A percentile compares a stretch with the other conserved stretches of the same genome.
These are phyloP conservation scores for Myiozetetes cayanensis DNA, from an alignment of 2,113 vertebrate species.

Conservation along the genomic window DNA sequence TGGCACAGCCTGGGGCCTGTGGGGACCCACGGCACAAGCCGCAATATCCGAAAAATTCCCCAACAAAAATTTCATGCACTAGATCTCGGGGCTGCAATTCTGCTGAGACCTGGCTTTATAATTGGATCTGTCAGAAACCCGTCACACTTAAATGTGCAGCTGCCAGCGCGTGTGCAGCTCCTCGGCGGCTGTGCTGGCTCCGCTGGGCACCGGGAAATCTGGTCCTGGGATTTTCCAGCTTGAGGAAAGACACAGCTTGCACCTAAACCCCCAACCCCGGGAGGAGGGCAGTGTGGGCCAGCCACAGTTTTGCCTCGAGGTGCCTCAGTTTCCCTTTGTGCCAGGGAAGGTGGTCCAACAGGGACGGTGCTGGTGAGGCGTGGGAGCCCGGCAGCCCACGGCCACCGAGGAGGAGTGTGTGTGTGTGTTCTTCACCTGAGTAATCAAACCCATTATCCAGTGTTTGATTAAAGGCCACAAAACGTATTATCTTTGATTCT, in stretches of 20 bases:
- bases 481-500: conserved; percentile 12
- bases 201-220: neutral
- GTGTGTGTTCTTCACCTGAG: neutral
- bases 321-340: neutral
- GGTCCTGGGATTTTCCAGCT: neutral
- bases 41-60: neutral
- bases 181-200: neutral
- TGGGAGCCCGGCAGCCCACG: neutral
- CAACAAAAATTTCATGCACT: conserved; percentile 23
- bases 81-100: conserved; percentile 14
- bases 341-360: rapidly evolving
- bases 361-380: rapidly evolving
- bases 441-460: neutral
- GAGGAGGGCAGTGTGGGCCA: rapidly evolving
- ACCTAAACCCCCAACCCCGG: neutral
- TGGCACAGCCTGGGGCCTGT: rapidly evolving
- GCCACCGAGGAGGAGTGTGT: rapidly evolving
- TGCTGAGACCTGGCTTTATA: conserved; percentile 61
- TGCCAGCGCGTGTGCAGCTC: neutral
- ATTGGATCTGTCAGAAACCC: conserved; percentile 69
- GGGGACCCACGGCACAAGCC: neutral
- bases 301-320: neutral
- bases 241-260: neutral
- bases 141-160: conserved; percentile 59
- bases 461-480: conserved; percentile 41